Evolutionary conservation across 1,140 invertebrate species (phyloP).

Genomic region (Drosophila sproati): DNA sequence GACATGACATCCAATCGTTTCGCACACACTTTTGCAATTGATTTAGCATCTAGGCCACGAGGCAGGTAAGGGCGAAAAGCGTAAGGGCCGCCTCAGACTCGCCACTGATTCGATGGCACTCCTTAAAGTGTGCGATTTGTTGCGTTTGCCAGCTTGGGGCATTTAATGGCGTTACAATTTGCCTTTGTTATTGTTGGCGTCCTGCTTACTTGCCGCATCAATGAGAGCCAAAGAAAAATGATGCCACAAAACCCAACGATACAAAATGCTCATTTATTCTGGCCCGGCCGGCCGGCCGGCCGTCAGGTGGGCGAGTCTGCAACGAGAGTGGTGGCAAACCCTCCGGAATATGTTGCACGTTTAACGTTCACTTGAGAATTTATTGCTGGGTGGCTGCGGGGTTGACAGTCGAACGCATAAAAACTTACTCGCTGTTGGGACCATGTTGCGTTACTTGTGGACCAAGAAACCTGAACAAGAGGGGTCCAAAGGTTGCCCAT

Average conservation of each 20-base stretch:
- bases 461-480: neutral
- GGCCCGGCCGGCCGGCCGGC: neutral
- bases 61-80: neutral
- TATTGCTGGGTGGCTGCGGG: conserved; percentile 71
- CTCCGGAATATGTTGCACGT: conserved; percentile 74
- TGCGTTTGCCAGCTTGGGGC: conserved; percentile 53
- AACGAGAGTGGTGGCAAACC: conserved; percentile 18
- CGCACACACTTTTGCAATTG: conserved; percentile 75
- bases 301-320: neutral
- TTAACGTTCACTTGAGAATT: conserved; percentile 72
- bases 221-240: conserved; percentile 62
- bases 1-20: conserved; percentile 70
- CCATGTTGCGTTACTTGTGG: too few relatives aligned
- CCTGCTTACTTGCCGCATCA: neutral
- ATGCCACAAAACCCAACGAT: conserved; percentile 63
- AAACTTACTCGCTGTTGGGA: conserved; percentile 45
- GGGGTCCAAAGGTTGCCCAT: conserved; percentile 38
- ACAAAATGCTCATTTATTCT: conserved; percentile 79
- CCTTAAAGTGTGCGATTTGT: conserved; percentile 63
- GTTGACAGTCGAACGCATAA: conserved; percentile 80
- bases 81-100: neutral
- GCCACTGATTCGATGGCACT: conserved; percentile 1
- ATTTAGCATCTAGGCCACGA: conserved; percentile 61
- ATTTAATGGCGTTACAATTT: conserved; percentile 77
- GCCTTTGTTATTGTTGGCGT: conserved; percentile 70